Conservation (phyloP, 1,140 invertebrate genomes). For the Drosophila takahashii region DNA sequence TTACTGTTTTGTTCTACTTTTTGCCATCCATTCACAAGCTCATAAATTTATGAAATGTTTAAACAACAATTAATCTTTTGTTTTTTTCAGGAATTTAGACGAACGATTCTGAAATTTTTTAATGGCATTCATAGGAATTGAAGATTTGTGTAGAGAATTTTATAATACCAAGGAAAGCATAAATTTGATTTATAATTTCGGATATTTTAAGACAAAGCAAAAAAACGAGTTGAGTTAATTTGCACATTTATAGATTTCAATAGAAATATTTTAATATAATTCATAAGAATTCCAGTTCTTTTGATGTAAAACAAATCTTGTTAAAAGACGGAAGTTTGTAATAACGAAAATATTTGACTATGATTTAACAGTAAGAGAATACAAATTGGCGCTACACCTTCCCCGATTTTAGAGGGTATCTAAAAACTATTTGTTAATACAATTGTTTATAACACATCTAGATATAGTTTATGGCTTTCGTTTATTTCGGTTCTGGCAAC, state of each 20-base stretch:
- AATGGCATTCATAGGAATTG: conserved; percentile 7
- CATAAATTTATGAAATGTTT: conserved; percentile 45
- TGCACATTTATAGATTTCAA: conserved; percentile 15
- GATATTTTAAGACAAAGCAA: conserved; percentile 28
- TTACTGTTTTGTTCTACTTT: conserved; percentile 29
- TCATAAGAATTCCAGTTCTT: not conserved
- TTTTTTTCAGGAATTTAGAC: conserved; percentile 1
- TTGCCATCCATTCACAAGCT: conserved; percentile 40
- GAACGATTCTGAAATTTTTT: conserved; percentile 7
- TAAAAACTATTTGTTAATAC: conserved; percentile 25
- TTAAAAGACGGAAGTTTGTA: too few species aligned
- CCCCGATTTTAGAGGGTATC: not conserved
- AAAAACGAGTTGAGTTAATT: conserved; percentile 30
- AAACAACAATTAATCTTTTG: conserved; percentile 32
- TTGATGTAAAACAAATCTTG: too few species aligned
- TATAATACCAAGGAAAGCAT: conserved; percentile 19
- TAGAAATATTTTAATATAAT: not conserved
- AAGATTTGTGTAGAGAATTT: conserved; percentile 3
- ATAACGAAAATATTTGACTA: too few species aligned
- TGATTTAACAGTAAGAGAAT: not conserved
- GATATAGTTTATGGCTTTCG: conserved; percentile 51
- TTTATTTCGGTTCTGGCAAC: conserved; percentile 57
- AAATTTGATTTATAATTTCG: conserved; percentile 27
- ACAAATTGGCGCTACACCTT: not conserved
- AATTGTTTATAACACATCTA: conserved; percentile 46